Conservation (phyloP, 2,113 vertebrate genomes). For the Zosterops pallidus region DNA sequence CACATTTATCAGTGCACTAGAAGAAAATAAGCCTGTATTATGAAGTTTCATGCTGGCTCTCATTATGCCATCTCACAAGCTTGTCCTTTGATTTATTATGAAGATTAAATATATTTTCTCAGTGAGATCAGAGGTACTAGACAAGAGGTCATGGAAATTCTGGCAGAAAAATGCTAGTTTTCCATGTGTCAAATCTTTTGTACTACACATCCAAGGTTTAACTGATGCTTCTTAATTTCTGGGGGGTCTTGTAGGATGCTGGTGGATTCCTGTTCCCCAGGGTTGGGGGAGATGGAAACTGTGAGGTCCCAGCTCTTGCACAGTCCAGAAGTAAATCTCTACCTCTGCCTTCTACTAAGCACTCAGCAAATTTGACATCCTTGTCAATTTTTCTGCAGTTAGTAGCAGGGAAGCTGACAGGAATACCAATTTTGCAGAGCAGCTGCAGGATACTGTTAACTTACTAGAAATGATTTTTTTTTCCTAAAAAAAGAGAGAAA, state of each 20-base stretch:
- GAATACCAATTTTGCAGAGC: conserved; percentile 15
- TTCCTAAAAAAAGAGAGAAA: background rate
- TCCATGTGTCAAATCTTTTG: background rate
- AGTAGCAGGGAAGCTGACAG: background rate
- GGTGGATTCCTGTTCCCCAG: background rate
- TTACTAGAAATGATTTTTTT: background rate
- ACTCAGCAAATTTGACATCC: background rate
- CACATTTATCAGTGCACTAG: conserved; percentile 29
- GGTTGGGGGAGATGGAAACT: background rate
- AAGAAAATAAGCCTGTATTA: conserved; percentile 38
- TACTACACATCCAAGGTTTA: background rate
- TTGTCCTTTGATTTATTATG: conserved; percentile 33
- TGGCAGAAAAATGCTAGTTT: conserved; percentile 1
- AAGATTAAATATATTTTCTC: conserved; percentile 44
- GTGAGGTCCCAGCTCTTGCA: background rate
- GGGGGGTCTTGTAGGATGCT: background rate
- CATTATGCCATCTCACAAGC: conserved; percentile 31
- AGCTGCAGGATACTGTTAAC: background rate
- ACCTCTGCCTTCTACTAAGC: background rate
- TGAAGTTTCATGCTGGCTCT: conserved; percentile 44
- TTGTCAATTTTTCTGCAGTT: conserved; percentile 25
- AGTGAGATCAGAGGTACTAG: conserved; percentile 5
- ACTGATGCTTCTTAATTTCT: background rate
- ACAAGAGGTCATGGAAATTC: background rate
- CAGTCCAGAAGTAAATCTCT: background rate